Conservation (phyloP, 2,797 vertebrate species). For the Takifugu ocellatus region DNA sequence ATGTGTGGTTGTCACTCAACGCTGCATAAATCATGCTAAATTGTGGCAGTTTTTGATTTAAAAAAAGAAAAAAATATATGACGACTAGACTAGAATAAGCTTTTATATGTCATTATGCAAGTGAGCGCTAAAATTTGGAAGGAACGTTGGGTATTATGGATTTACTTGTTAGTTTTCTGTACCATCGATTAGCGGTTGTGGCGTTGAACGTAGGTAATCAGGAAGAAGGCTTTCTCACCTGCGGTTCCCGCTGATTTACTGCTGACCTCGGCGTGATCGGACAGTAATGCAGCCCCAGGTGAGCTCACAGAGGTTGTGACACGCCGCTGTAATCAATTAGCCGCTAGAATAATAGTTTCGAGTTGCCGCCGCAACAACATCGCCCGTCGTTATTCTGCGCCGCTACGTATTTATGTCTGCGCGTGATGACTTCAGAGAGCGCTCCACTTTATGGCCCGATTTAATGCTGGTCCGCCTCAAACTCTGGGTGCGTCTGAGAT, state of each 20-base stretch:
- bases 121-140: too few species aligned
- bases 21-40: conserved; percentile 11
- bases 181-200: too few species aligned
- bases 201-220: conserved; percentile 4
- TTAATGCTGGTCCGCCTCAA: conserved; percentile 29
- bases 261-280: conserved; percentile 21
- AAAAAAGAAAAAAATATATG: background rate
- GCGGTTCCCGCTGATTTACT: conserved; percentile 3
- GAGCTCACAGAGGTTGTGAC: conserved; percentile 6
- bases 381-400: too few species aligned
- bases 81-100: too few species aligned
- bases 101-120: too few species aligned
- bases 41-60: too few species aligned
- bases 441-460: conserved; percentile 31
- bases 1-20: conserved; percentile 15
- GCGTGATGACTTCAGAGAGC: conserved; percentile 28
- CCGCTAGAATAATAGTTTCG: too few species aligned
- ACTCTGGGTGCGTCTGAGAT: conserved; percentile 16
- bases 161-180: too few species aligned
- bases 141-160: too few species aligned
- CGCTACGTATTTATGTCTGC: conserved; percentile 10
- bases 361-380: too few species aligned
- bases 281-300: conserved; percentile 16
- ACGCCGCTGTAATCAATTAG: too few species aligned
- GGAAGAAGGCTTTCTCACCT: conserved; percentile 7